Evolutionary conservation across 2,113 vertebrate species (phyloP).

Genomic region (Onychostruthus taczanowskii): DNA sequence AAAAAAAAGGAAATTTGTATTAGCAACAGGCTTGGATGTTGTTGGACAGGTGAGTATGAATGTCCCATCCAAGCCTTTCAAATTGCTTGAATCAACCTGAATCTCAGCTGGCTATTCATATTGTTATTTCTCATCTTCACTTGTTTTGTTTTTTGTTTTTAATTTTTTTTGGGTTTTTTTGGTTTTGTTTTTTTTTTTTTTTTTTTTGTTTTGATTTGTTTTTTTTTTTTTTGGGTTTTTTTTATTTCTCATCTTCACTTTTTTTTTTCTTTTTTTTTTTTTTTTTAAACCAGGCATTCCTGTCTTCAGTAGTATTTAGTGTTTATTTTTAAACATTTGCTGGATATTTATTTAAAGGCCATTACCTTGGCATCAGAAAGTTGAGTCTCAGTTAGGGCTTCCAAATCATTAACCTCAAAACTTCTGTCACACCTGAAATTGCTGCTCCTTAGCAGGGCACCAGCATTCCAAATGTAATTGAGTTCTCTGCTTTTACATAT

Average conservation of each 20-base stretch:
- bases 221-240: background rate
- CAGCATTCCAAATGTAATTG: constrained; percentile 25
- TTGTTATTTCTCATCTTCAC: background rate
- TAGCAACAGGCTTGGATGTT: background rate
- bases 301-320: background rate
- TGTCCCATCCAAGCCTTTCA: background rate
- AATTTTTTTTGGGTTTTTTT: background rate
- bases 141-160: background rate
- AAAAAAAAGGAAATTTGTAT: background rate
- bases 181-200: background rate
- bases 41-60: background rate
- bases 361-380: background rate
- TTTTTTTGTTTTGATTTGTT: too few species aligned
- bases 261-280: background rate
- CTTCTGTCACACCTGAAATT: background rate
- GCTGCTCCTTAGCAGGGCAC: background rate
- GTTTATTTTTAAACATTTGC: background rate
- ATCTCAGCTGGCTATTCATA: background rate
- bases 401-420: background rate
- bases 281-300: background rate
- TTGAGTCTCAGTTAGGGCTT: background rate
- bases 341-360: background rate
- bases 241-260: background rate
- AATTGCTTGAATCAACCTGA: background rate
- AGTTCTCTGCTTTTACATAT: constrained; percentile 21